Evolutionary conservation across 2,888 invertebrate genomes (phyloP).

Genomic region (Torymus tubicola): DNA sequence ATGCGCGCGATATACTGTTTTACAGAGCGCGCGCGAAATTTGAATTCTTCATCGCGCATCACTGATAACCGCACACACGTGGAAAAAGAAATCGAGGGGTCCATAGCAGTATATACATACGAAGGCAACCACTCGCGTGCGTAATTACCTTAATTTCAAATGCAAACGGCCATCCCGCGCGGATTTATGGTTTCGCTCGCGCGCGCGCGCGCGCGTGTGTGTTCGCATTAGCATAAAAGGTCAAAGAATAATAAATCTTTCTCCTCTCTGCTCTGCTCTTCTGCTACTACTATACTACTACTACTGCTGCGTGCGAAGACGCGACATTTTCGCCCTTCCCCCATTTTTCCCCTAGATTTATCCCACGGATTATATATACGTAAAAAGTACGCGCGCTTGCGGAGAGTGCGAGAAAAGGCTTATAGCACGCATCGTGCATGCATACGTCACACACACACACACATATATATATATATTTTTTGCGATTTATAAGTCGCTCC

Average conservation of each 20-base stretch:
- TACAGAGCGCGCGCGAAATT: conserved; percentile 22
- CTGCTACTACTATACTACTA: too few relatives aligned
- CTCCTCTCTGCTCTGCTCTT: background rate
- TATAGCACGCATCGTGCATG: background rate
- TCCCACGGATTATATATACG: too few relatives aligned
- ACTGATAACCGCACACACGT: conserved; percentile 5
- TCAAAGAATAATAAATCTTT: conserved; percentile 54
- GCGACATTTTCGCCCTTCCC: conserved; percentile 12
- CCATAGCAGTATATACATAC: conserved; percentile 49
- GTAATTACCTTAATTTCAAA: conserved; percentile 59
- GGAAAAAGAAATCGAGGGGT: background rate
- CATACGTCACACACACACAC: background rate
- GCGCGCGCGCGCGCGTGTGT: background rate
- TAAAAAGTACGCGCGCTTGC: too few relatives aligned
- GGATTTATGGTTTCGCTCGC: conserved; percentile 49
- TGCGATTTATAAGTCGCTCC: conserved; percentile 2
- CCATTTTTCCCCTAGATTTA: too few relatives aligned
- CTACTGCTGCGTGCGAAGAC: conserved; percentile 29
- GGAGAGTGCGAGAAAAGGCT: too few relatives aligned
- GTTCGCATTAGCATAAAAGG: conserved; percentile 55
- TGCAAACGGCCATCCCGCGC: conserved; percentile 53
- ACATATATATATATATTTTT: background rate
- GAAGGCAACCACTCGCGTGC: too few relatives aligned
- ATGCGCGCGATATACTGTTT: background rate
- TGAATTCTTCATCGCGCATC: conserved; percentile 30